phyloP scores from a whole-genome alignment of 2,797 vertebrate genomes.

The Odontamblyopus lacepedii region DNA sequence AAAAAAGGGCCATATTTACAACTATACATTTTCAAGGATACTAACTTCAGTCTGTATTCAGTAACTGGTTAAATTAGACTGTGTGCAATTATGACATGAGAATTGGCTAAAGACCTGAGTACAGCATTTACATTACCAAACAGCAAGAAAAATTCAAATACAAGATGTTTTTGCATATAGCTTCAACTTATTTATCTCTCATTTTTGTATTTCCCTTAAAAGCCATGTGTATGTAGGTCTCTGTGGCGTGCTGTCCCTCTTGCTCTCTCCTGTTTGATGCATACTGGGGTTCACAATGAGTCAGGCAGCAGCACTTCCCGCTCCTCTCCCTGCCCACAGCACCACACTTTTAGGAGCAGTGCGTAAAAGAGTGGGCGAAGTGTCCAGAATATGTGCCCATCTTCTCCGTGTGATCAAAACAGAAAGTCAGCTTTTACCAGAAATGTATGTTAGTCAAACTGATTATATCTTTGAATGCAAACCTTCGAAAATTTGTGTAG shows the following conservation, averaged over 20 bases:
- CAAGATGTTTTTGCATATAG: too few relatives aligned
- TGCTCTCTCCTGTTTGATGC: conserved; percentile 54
- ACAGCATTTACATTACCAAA: too few relatives aligned
- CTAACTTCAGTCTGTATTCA: too few relatives aligned
- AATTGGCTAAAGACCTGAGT: too few relatives aligned
- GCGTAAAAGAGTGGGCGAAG: conserved; percentile 60
- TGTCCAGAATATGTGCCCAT: conserved; percentile 72
- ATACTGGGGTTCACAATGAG: conserved; percentile 58
- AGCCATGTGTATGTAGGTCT: conserved; percentile 44
- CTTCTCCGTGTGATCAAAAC: conserved; percentile 62
- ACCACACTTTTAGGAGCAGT: conserved; percentile 58
- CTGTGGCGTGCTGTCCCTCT: conserved; percentile 39
- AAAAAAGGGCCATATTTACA: too few relatives aligned
- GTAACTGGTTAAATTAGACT: too few relatives aligned
- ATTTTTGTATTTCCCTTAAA: conserved; percentile 37
- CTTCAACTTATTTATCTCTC: too few relatives aligned
- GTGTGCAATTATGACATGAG: too few relatives aligned
- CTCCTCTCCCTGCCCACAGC: conserved; percentile 50
- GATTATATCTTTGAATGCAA: conserved; percentile 11
- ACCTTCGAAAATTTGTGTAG: not conserved
- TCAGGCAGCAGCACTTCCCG: conserved; percentile 49
- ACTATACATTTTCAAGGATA: too few relatives aligned
- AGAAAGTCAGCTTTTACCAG: conserved; percentile 70
- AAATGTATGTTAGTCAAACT: conserved; percentile 57
- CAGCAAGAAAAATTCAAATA: too few relatives aligned